Conservation (phyloP, 2,888 invertebrate genomes). For the Apocheima hispidaria region DNA sequence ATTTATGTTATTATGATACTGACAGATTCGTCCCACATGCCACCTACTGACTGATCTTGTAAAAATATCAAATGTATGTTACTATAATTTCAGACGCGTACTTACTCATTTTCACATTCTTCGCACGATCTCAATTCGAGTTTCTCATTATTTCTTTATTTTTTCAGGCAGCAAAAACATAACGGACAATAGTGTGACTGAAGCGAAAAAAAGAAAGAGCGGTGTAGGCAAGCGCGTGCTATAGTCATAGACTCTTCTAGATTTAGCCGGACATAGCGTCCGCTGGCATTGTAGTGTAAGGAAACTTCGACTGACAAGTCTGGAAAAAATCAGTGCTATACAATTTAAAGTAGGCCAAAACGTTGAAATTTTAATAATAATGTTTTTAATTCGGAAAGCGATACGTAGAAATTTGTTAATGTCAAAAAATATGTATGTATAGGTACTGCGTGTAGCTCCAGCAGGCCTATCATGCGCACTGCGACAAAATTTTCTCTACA, state of each 20-base stretch:
- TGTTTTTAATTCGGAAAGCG: no score
- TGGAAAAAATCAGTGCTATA: background rate
- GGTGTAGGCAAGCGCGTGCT: constrained; percentile 66
- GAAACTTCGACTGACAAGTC: constrained; percentile 30
- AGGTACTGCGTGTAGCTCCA: background rate
- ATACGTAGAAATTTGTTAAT: background rate
- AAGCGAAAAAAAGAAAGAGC: constrained; percentile 64
- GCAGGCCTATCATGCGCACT: no score
- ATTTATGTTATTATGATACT: no score
- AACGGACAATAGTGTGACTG: constrained; percentile 78
- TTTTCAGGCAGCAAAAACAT: constrained; percentile 75
- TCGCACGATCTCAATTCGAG: background rate
- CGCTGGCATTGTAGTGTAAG: constrained; percentile 51
- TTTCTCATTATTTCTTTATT: constrained; percentile 42
- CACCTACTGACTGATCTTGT: constrained; percentile 19
- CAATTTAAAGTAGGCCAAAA: background rate
- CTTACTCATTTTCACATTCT: background rate
- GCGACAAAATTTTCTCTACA: no score
- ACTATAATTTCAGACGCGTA: background rate
- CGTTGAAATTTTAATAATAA: no score
- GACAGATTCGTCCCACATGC: constrained; percentile 15
- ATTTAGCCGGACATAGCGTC: constrained; percentile 48
- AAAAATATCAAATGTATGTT: constrained; percentile 11
- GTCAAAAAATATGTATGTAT: background rate
- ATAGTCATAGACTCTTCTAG: constrained; percentile 67